A percentile compares a stretch with the other conserved stretches of the same genome.
Evolutionary conservation across 2,113 vertebrate genomes (phyloP).

Genomic region (Strix aluco): DNA sequence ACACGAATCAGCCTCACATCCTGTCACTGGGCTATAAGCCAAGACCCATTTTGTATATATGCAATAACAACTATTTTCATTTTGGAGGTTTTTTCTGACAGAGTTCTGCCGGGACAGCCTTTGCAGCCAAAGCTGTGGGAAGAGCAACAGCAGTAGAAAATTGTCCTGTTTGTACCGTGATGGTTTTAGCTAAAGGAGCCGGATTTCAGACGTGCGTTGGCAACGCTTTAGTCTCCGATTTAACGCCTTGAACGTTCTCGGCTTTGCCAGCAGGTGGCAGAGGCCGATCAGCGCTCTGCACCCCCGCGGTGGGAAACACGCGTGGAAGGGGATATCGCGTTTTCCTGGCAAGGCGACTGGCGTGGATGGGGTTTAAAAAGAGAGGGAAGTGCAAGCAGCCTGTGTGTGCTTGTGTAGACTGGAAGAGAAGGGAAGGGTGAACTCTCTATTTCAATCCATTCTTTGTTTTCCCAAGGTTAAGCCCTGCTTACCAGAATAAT

Average conservation of each 20-base stretch:
- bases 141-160: not conserved
- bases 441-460: not conserved
- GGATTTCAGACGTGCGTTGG: not conserved
- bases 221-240: rapidly evolving
- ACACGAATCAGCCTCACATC: not conserved
- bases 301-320: not conserved
- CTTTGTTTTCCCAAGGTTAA: constrained; percentile 61
- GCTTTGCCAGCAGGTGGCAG: constrained; percentile 53
- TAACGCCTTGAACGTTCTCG: not conserved
- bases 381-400: not conserved
- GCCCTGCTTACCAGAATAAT: constrained; percentile 49
- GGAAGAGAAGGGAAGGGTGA: not conserved
- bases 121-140: not conserved
- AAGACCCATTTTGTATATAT: not conserved
- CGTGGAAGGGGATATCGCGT: rapidly evolving
- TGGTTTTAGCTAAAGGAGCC: not conserved
- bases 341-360: not conserved
- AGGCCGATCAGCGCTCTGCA: not conserved
- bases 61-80: not conserved
- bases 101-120: not conserved
- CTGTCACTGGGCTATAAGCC: not conserved
- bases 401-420: not conserved
- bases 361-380: not conserved
- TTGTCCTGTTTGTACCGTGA: not conserved
- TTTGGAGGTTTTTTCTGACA: not conserved